These are phyloP conservation scores for Nothocercus julius DNA, from an alignment of 2,113 vertebrate species.

Conservation along the genomic window DNA sequence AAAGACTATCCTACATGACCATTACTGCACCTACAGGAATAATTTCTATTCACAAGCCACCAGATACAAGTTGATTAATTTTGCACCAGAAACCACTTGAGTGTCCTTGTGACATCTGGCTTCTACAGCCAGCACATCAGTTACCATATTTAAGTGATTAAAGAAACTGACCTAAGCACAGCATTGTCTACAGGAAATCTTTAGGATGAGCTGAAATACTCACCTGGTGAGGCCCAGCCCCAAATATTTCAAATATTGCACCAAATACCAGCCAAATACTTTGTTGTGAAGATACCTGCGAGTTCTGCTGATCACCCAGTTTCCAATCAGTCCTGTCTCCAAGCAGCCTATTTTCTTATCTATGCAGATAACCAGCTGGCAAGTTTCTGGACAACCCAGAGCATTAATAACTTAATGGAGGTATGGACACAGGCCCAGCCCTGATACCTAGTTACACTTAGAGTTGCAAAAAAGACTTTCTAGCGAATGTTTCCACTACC, in stretches of 20 bases:
- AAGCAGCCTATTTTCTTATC: not conserved
- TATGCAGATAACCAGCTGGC: not conserved
- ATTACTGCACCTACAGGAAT: not conserved
- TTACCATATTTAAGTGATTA: not conserved
- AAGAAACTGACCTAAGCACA: not conserved
- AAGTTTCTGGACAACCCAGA: not conserved
- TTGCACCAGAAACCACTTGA: not conserved
- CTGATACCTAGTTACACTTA: not conserved
- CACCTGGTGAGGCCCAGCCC: not conserved
- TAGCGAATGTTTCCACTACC: not conserved
- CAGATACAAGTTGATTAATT: not conserved
- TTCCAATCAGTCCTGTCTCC: not conserved
- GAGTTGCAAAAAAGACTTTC: not conserved
- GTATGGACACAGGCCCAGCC: not conserved
- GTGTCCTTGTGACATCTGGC: not conserved
- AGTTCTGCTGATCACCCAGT: not conserved
- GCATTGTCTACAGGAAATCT: not conserved
- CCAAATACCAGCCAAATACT: not conserved
- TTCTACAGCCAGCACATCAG: not conserved
- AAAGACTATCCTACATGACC: not conserved
- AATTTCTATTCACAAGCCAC: not conserved
- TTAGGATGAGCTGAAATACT: not conserved
- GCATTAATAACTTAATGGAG: not conserved
- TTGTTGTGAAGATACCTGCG: not conserved
- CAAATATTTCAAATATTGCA: not conserved